Conservation (phyloP, 2,888 invertebrate species). For the Nowickia ferox region DNA sequence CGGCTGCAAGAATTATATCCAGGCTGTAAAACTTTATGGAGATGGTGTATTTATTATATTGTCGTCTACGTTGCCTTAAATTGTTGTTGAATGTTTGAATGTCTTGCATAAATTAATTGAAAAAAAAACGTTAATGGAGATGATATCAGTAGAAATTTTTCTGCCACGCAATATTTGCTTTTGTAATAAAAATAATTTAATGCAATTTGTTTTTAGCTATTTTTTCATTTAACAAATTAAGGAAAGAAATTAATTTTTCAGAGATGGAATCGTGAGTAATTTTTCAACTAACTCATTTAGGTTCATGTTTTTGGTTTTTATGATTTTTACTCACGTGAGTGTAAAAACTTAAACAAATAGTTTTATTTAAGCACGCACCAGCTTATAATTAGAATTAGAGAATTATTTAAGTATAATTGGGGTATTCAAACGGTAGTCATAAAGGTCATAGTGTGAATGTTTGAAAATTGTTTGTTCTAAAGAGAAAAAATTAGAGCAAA, state of each 20-base stretch:
- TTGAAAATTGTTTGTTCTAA: too few relatives aligned
- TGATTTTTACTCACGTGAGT: too few relatives aligned
- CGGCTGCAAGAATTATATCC: too few relatives aligned
- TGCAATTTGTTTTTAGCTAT: slow-evolving; percentile 44
- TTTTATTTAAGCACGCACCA: not conserved
- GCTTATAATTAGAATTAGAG: too few relatives aligned
- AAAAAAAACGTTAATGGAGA: slow-evolving; percentile 72
- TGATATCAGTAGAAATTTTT: slow-evolving; percentile 67
- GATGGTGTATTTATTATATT: slow-evolving; percentile 29
- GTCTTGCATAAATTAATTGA: slow-evolving; percentile 74
- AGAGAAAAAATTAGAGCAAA: too few relatives aligned
- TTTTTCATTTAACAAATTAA: not conserved
- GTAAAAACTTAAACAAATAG: too few relatives aligned
- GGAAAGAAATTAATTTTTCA: not conserved
- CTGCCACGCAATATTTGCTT: slow-evolving; percentile 58
- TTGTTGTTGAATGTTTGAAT: slow-evolving; percentile 52
- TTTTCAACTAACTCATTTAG: not conserved
- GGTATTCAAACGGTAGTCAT: too few relatives aligned
- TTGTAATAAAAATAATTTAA: slow-evolving; percentile 37
- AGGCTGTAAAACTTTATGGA: not conserved
- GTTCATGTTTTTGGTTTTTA: too few relatives aligned
- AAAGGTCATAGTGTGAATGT: too few relatives aligned
- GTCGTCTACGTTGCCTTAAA: slow-evolving; percentile 3
- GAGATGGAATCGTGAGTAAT: not conserved
- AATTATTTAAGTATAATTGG: too few relatives aligned